Evolutionary conservation across 92 coral and sea anemone species (phyloP).

Genomic region (Porites rus): DNA sequence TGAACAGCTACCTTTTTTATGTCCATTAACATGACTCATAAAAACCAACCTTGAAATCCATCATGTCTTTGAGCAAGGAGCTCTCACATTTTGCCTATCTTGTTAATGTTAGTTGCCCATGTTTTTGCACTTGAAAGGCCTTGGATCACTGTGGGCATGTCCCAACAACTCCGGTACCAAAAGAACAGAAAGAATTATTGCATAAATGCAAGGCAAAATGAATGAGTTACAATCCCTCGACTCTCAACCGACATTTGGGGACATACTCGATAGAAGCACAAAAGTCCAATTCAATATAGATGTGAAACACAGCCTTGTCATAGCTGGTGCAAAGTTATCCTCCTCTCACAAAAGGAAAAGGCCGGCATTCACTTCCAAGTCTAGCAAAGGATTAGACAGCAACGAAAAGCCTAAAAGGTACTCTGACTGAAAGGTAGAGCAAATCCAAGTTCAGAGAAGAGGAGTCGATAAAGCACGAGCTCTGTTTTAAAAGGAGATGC

Average conservation of each 20-base stretch:
- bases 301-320: conserved; percentile 43
- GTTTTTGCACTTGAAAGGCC: not conserved
- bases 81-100: no score
- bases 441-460: not conserved
- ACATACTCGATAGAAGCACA: conserved; percentile 48
- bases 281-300: conserved; percentile 58
- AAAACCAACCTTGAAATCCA: no score
- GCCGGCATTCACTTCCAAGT: not conserved
- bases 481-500: conserved; percentile 16
- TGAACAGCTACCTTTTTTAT: no score
- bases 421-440: conserved; percentile 6
- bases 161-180: conserved; percentile 3
- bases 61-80: no score
- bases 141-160: not conserved
- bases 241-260: conserved; percentile 61
- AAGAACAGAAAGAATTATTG: not conserved
- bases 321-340: conserved; percentile 45
- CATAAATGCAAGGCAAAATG: conserved; percentile 61
- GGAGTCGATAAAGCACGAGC: conserved; percentile 4
- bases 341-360: conserved; percentile 27
- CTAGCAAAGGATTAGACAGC: not conserved
- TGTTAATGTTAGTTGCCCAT: conserved; percentile 52
- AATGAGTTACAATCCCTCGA: conserved; percentile 56
- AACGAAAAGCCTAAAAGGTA: conserved; percentile 1
- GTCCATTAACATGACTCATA: no score